Conservation (phyloP, 2,113 vertebrate species). For the Colinus virginianus region DNA sequence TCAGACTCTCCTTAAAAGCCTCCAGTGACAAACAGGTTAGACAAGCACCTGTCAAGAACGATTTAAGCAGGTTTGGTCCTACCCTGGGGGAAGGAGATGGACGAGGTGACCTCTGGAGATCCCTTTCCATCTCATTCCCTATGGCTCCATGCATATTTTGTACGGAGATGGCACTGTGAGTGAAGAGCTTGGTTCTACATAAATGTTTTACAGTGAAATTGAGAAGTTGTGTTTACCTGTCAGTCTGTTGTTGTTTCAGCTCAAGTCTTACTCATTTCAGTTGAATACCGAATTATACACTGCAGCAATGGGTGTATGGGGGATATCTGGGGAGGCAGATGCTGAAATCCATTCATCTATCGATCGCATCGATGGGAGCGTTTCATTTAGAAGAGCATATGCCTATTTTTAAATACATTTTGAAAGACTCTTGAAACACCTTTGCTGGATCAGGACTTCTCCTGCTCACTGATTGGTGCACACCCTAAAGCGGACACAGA, state of each 20-base stretch:
- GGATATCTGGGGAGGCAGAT: conserved; percentile 6
- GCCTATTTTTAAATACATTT: not conserved
- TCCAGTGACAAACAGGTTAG: conserved; percentile 30
- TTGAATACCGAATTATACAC: conserved; percentile 19
- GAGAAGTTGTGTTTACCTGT: conserved; percentile 16
- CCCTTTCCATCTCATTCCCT: not conserved
- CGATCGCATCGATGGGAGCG: not conserved
- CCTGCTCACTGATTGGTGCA: not conserved
- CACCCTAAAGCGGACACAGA: not conserved
- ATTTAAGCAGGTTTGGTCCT: conserved; percentile 44
- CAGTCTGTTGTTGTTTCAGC: conserved; percentile 16
- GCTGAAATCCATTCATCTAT: conserved; percentile 22
- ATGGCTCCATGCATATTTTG: not conserved
- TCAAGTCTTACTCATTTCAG: conserved; percentile 21
- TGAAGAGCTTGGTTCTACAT: not conserved
- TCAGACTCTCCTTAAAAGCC: conserved; percentile 41
- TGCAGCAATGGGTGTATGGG: not conserved
- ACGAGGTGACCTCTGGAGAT: conserved; percentile 36
- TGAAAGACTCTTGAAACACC: not conserved
- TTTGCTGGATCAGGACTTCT: not conserved
- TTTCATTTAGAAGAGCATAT: conserved; percentile 18
- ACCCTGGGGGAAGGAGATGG: conserved; percentile 41
- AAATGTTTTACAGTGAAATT: not conserved
- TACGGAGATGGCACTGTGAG: rapidly evolving
- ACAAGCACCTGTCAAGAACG: not conserved